These are phyloP conservation scores for Eupithecia inturbata DNA, from an alignment of 2,888 invertebrate genomes.

Conservation along the genomic window DNA sequence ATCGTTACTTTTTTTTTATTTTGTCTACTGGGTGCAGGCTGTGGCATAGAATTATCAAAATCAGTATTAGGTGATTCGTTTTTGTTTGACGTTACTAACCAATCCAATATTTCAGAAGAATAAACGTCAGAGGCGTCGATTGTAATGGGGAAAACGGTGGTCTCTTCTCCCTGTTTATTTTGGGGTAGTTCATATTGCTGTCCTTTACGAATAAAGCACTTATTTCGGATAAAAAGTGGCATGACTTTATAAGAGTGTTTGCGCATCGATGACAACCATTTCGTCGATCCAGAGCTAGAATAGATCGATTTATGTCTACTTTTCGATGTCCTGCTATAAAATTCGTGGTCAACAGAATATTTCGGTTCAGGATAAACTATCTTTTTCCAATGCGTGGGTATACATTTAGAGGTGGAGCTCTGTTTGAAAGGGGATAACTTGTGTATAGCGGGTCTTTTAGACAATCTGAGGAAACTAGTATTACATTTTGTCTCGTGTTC, in stretches of 20 bases:
- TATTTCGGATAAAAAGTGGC: not conserved
- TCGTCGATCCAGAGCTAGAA: not conserved
- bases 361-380: not conserved
- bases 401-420: not conserved
- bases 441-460: not conserved
- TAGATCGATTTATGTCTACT: not conserved
- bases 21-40: not conserved
- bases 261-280: slow-evolving; percentile 8
- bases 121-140: not conserved
- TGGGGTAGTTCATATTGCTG: not conserved
- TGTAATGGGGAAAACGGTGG: not conserved
- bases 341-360: not conserved
- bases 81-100: not conserved
- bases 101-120: slow-evolving; percentile 5
- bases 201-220: not conserved
- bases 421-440: not conserved
- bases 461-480: not conserved
- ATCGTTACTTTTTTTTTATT: not conserved
- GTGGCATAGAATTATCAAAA: not conserved
- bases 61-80: not conserved
- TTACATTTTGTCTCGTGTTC: not conserved
- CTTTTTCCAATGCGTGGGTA: not conserved
- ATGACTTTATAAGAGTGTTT: not conserved
- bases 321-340: not conserved
- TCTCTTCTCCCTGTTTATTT: not conserved